Percentiles rank a stretch among this genome's conserved stretches.
phyloP scores from a whole-genome alignment of 2,888 invertebrate species.

The Apotomis capreana region DNA sequence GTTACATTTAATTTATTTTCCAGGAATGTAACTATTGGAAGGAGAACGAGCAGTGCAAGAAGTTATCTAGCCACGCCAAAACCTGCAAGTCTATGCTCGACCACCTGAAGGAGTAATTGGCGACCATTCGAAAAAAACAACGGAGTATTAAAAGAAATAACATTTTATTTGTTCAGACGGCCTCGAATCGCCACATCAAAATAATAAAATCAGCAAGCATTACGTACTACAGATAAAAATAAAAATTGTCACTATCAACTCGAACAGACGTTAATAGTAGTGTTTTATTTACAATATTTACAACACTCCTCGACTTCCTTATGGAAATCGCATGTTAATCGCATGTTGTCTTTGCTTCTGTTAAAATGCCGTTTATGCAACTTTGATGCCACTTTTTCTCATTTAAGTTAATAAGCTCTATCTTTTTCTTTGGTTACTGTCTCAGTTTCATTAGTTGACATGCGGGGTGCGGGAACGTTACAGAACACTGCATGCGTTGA shows the following conservation, averaged over 20 bases:
- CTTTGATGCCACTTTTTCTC: neutral
- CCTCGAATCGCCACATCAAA: constrained; percentile 51
- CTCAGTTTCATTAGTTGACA: too few relatives aligned
- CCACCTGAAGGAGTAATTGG: constrained; percentile 9
- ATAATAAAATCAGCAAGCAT: constrained; percentile 40
- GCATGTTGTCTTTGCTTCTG: neutral
- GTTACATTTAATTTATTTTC: constrained; percentile 22
- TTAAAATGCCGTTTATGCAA: neutral
- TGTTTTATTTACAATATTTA: constrained; percentile 61
- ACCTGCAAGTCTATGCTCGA: constrained; percentile 46
- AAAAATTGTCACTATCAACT: constrained; percentile 48
- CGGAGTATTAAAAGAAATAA: constrained; percentile 72
- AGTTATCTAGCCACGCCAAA: constrained; percentile 46
- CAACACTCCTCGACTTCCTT: constrained; percentile 45
- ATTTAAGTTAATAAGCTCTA: neutral
- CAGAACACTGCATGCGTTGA: too few relatives aligned
- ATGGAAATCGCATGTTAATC: constrained; percentile 41
- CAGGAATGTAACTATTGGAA: constrained; percentile 55
- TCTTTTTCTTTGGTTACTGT: too few relatives aligned
- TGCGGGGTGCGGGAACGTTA: too few relatives aligned
- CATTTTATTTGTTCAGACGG: constrained; percentile 72
- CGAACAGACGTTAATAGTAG: constrained; percentile 41
- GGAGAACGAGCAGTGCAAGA: constrained; percentile 45
- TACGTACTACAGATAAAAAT: constrained; percentile 45
- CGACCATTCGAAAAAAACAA: constrained; percentile 46